Percentiles rank a stretch among this genome's conserved stretches.
Evolutionary conservation across 2,113 vertebrate genomes (phyloP).

Genomic region (Rhodinocichla rosea): DNA sequence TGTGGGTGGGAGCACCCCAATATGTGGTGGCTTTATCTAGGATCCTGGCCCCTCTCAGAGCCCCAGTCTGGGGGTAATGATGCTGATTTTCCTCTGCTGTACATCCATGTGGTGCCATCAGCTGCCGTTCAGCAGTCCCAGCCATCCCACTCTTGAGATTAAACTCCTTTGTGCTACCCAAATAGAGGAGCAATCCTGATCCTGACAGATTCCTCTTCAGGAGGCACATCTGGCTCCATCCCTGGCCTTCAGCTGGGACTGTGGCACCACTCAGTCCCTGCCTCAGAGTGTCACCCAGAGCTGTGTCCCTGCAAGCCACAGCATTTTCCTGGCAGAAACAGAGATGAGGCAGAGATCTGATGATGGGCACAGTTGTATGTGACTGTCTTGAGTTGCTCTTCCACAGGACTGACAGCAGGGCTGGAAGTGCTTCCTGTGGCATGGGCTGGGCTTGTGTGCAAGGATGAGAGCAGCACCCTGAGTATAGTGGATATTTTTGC

Average conservation of each 20-base stretch:
- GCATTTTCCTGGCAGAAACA: neutral
- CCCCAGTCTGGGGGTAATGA: neutral
- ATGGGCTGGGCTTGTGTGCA: fast-evolving
- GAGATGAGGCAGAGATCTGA: fast-evolving
- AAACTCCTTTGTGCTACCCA: neutral
- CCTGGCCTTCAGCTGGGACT: neutral
- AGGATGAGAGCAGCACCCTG: neutral
- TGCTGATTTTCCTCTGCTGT: neutral
- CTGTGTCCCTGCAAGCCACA: neutral
- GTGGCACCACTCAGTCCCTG: neutral
- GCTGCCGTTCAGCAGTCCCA: neutral
- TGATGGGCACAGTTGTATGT: fast-evolving
- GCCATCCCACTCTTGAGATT: neutral
- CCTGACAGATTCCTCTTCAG: neutral
- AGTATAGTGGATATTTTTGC: no score
- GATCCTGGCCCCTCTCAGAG: neutral
- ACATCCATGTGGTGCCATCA: fast-evolving
- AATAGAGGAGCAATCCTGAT: neutral
- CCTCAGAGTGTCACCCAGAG: neutral
- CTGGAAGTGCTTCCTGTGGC: neutral
- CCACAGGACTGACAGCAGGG: fast-evolving
- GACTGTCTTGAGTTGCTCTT: neutral
- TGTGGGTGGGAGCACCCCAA: neutral
- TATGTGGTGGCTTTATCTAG: neutral
- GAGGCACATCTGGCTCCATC: neutral